A percentile compares a stretch with the other conserved stretches of the same genome.
Evolutionary conservation across 2,797 vertebrate species (phyloP).

Genomic region (Cyprinodon diabolis): DNA sequence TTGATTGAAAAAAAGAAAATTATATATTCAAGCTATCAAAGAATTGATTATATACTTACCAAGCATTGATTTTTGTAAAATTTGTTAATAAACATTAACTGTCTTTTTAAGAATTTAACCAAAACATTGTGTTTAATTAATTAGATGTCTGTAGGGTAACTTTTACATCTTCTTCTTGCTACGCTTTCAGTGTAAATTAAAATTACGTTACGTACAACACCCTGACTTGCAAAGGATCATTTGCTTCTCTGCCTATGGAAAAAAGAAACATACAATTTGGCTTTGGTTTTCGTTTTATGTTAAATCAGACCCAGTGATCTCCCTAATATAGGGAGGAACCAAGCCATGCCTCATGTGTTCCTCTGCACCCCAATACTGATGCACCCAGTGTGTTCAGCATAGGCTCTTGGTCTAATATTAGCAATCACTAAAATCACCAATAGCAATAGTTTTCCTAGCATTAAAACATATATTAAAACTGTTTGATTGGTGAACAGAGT

Average conservation of each 20-base stretch:
- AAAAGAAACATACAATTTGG: background rate
- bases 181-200: background rate
- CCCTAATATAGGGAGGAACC: background rate
- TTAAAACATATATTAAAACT: background rate
- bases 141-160: background rate
- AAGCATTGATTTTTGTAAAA: background rate
- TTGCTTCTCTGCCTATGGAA: background rate
- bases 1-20: background rate
- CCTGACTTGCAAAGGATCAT: background rate
- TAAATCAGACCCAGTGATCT: too few relatives aligned
- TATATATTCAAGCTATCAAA: background rate
- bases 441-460: background rate
- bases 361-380: background rate
- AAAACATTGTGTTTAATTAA: background rate
- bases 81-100: background rate
- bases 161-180: background rate
- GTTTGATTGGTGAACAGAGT: background rate
- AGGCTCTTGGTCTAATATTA: background rate
- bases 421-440: background rate
- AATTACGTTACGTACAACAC: background rate
- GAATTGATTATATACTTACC: background rate
- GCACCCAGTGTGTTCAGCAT: background rate
- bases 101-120: background rate
- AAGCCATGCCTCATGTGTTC: background rate
- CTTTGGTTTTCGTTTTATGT: too few relatives aligned